Evolutionary conservation across 1,140 invertebrate species (phyloP).

Genomic region (Procambarus clarkii): DNA sequence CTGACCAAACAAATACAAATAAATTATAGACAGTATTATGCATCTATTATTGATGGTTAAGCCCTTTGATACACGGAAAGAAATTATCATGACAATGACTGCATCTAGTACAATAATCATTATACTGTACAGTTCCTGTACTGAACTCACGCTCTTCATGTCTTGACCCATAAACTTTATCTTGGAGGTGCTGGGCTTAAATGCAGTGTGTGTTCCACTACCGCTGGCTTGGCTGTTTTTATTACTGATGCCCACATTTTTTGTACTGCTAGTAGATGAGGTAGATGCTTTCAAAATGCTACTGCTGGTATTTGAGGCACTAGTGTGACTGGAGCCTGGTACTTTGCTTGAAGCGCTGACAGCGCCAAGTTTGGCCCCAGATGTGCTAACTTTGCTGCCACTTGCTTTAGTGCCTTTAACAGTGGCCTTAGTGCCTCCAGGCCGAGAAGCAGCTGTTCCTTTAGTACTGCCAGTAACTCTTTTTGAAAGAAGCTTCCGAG

Average conservation of each 20-base stretch:
- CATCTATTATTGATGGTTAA: too few relatives aligned
- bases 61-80: too few relatives aligned
- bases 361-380: neutral
- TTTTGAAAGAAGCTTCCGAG: slow-evolving; percentile 19
- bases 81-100: too few relatives aligned
- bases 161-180: neutral
- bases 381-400: neutral
- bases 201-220: neutral
- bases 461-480: slow-evolving; percentile 1
- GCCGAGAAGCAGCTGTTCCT: neutral
- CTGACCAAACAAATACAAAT: too few relatives aligned
- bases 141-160: too few relatives aligned
- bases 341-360: slow-evolving; percentile 6
- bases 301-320: slow-evolving; percentile 44
- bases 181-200: neutral
- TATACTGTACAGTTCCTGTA: too few relatives aligned
- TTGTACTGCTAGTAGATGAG: slow-evolving; percentile 45
- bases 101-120: too few relatives aligned
- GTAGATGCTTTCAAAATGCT: slow-evolving; percentile 29
- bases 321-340: slow-evolving; percentile 25
- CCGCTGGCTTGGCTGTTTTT: slow-evolving; percentile 11
- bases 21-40: too few relatives aligned
- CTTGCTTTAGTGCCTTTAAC: slow-evolving; percentile 4
- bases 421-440: slow-evolving; percentile 10
- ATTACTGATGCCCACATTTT: slow-evolving; percentile 10